Evolutionary conservation across 1,140 invertebrate genomes (phyloP).

Genomic region (Ladona fulva): DNA sequence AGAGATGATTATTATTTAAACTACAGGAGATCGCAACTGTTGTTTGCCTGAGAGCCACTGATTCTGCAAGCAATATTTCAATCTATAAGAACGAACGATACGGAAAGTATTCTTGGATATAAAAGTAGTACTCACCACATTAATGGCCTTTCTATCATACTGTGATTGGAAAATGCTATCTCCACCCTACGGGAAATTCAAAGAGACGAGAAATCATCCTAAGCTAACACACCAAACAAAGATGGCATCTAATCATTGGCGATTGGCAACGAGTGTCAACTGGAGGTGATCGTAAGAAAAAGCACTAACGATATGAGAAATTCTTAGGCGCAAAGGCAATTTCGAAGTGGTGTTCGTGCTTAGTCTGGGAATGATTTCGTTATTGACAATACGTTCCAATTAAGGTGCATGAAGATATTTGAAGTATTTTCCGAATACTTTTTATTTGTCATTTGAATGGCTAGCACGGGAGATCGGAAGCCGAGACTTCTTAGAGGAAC

Average conservation of each 20-base stretch:
- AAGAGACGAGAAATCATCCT: not conserved
- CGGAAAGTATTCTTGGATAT: too few relatives aligned
- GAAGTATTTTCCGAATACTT: not conserved
- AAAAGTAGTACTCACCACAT: not conserved
- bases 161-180: not conserved
- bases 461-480: not conserved
- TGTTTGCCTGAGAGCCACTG: too few relatives aligned
- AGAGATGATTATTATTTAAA: too few relatives aligned
- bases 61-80: too few relatives aligned
- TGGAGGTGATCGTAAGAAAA: not conserved
- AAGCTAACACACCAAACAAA: not conserved
- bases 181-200: not conserved
- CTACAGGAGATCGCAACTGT: too few relatives aligned
- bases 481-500: slow-evolving; percentile 16
- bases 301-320: not conserved
- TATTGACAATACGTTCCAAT: too few relatives aligned
- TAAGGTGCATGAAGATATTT: not conserved
- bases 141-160: not conserved
- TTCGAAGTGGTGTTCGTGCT: not conserved
- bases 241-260: not conserved
- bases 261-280: not conserved
- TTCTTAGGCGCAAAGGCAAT: not conserved
- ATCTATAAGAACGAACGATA: too few relatives aligned
- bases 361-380: too few relatives aligned
- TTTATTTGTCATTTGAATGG: not conserved